phyloP scores from a whole-genome alignment of 1,140 invertebrate genomes.

The Drosophila eugracilis region DNA sequence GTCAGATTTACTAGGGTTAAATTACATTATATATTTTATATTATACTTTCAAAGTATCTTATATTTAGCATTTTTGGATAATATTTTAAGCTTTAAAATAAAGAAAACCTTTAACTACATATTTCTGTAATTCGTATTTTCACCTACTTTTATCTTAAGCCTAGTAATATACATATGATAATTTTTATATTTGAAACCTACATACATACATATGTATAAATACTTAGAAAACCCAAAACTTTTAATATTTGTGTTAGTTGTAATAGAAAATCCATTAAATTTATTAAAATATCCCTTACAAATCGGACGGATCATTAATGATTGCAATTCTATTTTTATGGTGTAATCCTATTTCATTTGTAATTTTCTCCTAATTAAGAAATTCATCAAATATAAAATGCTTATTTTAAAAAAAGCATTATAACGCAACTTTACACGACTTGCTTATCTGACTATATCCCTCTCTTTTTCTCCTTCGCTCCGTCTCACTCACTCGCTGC shows the following conservation, averaged over 20 bases:
- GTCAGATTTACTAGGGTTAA: background rate
- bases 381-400: slow-evolving; percentile 11
- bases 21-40: background rate
- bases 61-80: too few relatives aligned
- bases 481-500: slow-evolving; percentile 30
- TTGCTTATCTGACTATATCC: slow-evolving; percentile 55
- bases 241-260: background rate
- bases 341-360: background rate
- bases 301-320: too few relatives aligned
- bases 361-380: background rate
- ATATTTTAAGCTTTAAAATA: too few relatives aligned
- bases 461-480: slow-evolving; percentile 8
- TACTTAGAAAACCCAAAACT: too few relatives aligned
- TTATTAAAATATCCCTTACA: too few relatives aligned
- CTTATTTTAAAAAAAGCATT: slow-evolving; percentile 30
- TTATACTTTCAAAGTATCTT: too few relatives aligned
- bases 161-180: background rate
- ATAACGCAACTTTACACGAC: slow-evolving; percentile 62
- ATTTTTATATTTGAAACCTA: background rate
- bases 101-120: too few relatives aligned
- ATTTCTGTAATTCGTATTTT: too few relatives aligned
- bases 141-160: background rate
- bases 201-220: background rate
- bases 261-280: background rate
- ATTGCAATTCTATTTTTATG: background rate